A percentile compares a stretch with the other conserved stretches of the same genome.
Conservation (phyloP, 2,888 invertebrate genomes). For the Pandemis corylana region DNA sequence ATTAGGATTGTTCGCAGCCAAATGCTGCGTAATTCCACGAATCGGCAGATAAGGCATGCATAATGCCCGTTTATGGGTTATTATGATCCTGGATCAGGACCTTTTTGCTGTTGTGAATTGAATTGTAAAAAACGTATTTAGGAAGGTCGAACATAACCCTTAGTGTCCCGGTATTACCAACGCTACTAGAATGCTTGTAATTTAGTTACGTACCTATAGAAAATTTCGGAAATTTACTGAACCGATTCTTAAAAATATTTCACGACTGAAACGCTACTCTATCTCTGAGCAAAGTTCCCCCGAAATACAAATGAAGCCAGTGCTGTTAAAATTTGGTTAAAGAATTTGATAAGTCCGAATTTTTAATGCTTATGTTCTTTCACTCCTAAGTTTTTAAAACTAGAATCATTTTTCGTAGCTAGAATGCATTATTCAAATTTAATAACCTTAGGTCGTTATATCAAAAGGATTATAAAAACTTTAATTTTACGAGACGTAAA, state of each 20-base stretch:
- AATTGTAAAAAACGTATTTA: neutral
- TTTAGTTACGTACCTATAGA: no score
- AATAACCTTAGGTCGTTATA: neutral
- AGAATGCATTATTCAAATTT: neutral
- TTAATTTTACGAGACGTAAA: neutral
- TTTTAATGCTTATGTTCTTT: no score
- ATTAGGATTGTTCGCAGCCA: slow-evolving; percentile 78
- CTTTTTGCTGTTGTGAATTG: slow-evolving; percentile 5
- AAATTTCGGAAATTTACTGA: no score
- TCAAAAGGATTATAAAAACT: neutral
- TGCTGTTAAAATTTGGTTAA: no score
- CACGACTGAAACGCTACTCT: no score
- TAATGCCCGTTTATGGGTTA: slow-evolving; percentile 37
- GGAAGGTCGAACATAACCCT: neutral
- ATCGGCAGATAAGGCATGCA: slow-evolving; percentile 29
- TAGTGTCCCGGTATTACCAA: neutral
- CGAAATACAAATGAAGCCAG: no score
- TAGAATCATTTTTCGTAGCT: neutral
- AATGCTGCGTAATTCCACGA: slow-evolving; percentile 66
- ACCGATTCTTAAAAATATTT: no score
- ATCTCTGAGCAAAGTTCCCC: no score
- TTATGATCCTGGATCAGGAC: slow-evolving; percentile 10
- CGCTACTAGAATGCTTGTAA: no score
- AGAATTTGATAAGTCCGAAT: neutral
- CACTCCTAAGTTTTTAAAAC: no score